Conservation (phyloP, 2,888 invertebrate species). For the Eutolmus rufibarbis region DNA sequence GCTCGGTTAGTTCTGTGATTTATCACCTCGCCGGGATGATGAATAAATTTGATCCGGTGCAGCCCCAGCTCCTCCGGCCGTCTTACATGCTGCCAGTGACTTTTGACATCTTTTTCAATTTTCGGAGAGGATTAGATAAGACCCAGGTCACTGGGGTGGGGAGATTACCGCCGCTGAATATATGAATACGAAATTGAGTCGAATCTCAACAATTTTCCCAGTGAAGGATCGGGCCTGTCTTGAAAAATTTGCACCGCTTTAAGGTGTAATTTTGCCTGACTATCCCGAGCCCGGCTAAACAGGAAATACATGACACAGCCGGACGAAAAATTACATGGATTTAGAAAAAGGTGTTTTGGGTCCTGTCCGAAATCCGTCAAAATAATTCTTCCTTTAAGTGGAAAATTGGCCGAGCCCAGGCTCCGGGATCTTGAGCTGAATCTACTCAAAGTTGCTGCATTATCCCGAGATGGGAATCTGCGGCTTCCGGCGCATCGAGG, state of each 20-base stretch:
- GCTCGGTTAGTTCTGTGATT: conserved; percentile 16
- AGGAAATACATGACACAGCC: background rate
- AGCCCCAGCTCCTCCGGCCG: background rate
- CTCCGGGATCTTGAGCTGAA: background rate
- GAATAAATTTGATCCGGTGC: conserved; percentile 32
- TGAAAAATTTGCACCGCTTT: background rate
- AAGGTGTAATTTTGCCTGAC: background rate
- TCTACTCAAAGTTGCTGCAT: background rate
- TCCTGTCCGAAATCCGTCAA: background rate
- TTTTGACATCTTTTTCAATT: conserved; percentile 38
- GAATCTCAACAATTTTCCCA: conserved; percentile 13
- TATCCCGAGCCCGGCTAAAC: background rate
- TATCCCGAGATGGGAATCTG: background rate
- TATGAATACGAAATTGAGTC: conserved; percentile 10
- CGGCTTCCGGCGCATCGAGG: conserved; percentile 10
- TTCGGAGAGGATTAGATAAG: conserved; percentile 33
- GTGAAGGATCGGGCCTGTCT: background rate
- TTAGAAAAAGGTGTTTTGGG: background rate
- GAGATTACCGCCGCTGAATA: conserved; percentile 12
- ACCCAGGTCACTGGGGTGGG: conserved; percentile 24
- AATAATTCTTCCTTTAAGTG: background rate
- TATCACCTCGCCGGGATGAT: conserved; percentile 23
- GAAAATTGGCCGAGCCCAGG: background rate
- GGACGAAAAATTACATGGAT: background rate
- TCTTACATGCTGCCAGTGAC: conserved; percentile 17